Conservation (phyloP, 2,113 vertebrate species). For the Trichechus manatus region DNA sequence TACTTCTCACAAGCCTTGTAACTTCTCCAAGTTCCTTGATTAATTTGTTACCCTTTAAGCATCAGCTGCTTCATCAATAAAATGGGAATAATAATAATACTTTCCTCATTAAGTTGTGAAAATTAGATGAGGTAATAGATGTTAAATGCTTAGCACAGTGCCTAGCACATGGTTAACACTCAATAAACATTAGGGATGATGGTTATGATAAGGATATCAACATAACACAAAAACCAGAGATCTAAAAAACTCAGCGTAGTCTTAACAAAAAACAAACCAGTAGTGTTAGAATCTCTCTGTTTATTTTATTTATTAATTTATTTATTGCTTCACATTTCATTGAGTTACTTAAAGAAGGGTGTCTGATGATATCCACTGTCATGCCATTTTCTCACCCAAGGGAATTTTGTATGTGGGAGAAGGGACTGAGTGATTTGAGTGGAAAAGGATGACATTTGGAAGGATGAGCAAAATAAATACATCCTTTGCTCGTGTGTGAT, state of each 20-base stretch:
- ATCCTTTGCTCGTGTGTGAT: slow-evolving; percentile 52
- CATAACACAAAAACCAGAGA: not conserved
- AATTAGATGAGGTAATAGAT: not conserved
- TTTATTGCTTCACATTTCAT: not conserved
- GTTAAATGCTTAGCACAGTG: not conserved
- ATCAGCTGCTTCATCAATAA: not conserved
- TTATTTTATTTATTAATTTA: slow-evolving; percentile 17
- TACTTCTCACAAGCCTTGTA: not conserved
- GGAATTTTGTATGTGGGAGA: not conserved
- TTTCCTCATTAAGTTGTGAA: too few species aligned
- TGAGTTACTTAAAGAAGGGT: not conserved
- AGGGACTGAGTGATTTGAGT: not conserved
- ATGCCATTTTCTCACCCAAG: not conserved
- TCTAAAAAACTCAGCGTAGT: not conserved
- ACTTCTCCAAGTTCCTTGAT: not conserved
- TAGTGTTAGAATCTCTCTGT: not conserved
- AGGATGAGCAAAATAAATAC: slow-evolving; percentile 13
- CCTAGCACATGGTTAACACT: not conserved
- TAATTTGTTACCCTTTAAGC: not conserved
- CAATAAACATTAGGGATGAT: not conserved
- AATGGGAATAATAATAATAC: too few species aligned
- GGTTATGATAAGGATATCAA: not conserved
- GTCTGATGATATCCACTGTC: not conserved
- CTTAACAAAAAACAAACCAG: not conserved
- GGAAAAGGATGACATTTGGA: slow-evolving; percentile 3